Base-by-base conservation (phyloP, 2,797 vertebrate genomes). In the Bovichtus variegatus region DNA sequence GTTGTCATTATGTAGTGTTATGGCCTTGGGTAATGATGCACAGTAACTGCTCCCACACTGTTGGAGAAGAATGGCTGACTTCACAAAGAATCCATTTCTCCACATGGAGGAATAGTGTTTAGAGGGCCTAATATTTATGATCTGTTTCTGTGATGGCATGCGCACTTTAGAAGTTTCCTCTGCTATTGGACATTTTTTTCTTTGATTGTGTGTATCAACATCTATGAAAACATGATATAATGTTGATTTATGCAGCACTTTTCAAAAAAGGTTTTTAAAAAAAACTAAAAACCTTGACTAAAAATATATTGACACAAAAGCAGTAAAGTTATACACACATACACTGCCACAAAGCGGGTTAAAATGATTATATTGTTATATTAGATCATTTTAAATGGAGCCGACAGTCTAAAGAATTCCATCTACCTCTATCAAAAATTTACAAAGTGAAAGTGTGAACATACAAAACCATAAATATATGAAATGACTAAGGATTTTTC, bases 11-110 rank as follows among this genome's bases (percentile, higher is more conserved):
- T 75, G 80, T 77, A 54, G 73, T 76, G 71, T 85, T 88, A 88
- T 87, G 74, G 53, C 86, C 78, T 69, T 21, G 74, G 85, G 74
- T 89, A 89, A 91, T 89, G 87, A 88, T 82, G 84, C 86, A 79
- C 60, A 57, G 61, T 85, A 76, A 88, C 77, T 75, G 81, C 71
- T 77, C 29, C 9, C 6, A 61, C 85, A 77, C 82, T 72, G 85
- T 19, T 63, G 76, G 85, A 85, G 66, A 79, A 87, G 62, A 85
- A 87, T 88, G 80, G 76, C 76, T 82, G 75, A 84, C 76, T 82
- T 78, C 76, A 78, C 78, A 73, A 81, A 81, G 67, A 81, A 78
- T 66, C 50, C 71, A 77, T 86, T 83, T 80, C 82, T 85, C 78
- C 84, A 88, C 87, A 89, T 86, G 82, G 66, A 71, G 68, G 79